These are phyloP conservation scores for Delia radicum DNA, from an alignment of 1,140 invertebrate species.

Conservation along the genomic window DNA sequence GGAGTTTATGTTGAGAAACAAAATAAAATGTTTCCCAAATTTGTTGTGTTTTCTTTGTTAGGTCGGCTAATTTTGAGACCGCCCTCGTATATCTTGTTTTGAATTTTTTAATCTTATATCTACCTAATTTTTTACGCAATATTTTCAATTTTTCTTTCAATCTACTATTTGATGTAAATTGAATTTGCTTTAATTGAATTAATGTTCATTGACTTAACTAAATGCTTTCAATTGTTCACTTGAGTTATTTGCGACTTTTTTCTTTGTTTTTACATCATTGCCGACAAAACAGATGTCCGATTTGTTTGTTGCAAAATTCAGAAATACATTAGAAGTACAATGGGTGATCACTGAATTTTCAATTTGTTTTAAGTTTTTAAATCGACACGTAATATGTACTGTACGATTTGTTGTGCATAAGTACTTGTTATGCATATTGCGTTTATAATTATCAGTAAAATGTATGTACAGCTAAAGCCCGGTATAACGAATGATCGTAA, in stretches of 20 bases:
- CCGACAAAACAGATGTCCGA: not conserved
- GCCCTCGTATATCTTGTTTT: too few relatives aligned
- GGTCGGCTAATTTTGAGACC: too few relatives aligned
- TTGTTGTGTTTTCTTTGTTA: too few relatives aligned
- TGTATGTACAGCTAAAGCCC: too few relatives aligned
- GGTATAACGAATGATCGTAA: too few relatives aligned
- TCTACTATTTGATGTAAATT: not conserved
- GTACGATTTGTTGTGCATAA: too few relatives aligned
- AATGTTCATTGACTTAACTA: not conserved
- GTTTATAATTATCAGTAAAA: too few relatives aligned
- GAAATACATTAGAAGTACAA: not conserved
- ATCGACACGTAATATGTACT: not conserved
- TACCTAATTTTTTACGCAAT: not conserved
- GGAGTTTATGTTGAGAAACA: too few relatives aligned
- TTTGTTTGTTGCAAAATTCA: not conserved
- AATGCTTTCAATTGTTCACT: not conserved
- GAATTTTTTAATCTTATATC: too few relatives aligned
- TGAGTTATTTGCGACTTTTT: not conserved
- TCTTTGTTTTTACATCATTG: not conserved
- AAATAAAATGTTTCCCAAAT: too few relatives aligned
- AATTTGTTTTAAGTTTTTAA: not conserved
- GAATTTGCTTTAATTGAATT: not conserved
- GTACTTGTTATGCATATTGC: too few relatives aligned
- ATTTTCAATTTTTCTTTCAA: not conserved
- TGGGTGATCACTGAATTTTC: not conserved